Conservation (phyloP, 1,140 invertebrate genomes). For the Sinella curviseta region DNA sequence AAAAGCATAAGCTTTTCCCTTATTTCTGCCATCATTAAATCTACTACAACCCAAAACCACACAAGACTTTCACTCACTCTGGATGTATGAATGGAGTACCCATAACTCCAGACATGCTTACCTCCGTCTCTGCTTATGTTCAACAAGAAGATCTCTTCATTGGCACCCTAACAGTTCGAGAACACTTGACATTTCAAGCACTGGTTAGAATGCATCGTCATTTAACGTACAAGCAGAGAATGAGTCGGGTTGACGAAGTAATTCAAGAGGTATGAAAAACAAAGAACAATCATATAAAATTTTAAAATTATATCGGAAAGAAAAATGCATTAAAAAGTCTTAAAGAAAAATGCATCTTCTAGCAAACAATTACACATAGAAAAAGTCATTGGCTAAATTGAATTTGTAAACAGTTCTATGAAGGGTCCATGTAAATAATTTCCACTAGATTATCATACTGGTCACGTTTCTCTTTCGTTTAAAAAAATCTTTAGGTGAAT, state of each 20-base stretch:
- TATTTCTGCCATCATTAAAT: too few relatives aligned
- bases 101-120: conserved; percentile 65
- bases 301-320: background rate
- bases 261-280: conserved; percentile 71
- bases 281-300: background rate
- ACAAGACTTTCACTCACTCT: too few relatives aligned
- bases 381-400: too few relatives aligned
- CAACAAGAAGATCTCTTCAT: conserved; percentile 95
- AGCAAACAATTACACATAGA: too few relatives aligned
- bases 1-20: too few relatives aligned
- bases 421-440: too few relatives aligned
- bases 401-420: too few relatives aligned
- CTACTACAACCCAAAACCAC: too few relatives aligned
- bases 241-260: conserved; percentile 83
- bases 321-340: background rate
- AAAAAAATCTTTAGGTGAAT: too few relatives aligned
- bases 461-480: too few relatives aligned
- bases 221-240: conserved; percentile 72
- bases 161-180: conserved; percentile 83
- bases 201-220: conserved; percentile 86
- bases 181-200: conserved; percentile 81
- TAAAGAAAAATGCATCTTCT: too few relatives aligned
- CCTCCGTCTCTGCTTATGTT: conserved; percentile 85
- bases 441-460: too few relatives aligned
- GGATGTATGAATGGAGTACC: conserved; percentile 75